Conservation (phyloP, 2,888 invertebrate species). For the Agrochola circellaris region DNA sequence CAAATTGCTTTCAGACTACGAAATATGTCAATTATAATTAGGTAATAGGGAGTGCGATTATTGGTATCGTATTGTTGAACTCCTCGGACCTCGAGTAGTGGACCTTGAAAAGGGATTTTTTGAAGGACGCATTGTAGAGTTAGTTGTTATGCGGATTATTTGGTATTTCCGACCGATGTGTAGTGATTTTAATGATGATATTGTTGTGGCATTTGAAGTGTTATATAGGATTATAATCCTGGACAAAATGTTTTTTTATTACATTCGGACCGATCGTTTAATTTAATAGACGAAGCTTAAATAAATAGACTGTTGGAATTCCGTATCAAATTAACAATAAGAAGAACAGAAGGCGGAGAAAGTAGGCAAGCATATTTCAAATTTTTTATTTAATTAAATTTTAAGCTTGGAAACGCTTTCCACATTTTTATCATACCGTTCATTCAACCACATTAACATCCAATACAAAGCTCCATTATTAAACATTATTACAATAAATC, state of each 20-base stretch:
- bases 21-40: conserved; percentile 91
- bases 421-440: background rate
- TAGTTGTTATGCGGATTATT: conserved; percentile 56
- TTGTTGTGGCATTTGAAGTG: conserved; percentile 39
- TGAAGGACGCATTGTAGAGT: conserved; percentile 62
- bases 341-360: background rate
- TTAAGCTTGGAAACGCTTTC: background rate
- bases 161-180: conserved; percentile 51
- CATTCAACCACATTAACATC: background rate
- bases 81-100: conserved; percentile 37
- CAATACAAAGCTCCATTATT: conserved; percentile 16
- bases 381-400: background rate
- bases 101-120: conserved; percentile 50
- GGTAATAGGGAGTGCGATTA: conserved; percentile 86
- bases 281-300: background rate
- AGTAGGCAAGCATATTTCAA: background rate
- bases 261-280: background rate
- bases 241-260: no score
- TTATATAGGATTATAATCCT: background rate
- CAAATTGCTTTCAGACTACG: conserved; percentile 85
- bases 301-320: background rate
- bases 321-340: background rate
- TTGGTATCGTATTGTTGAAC: conserved; percentile 71
- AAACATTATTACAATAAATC: conserved; percentile 61
- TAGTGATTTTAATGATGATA: conserved; percentile 49